phyloP scores from a whole-genome alignment of 2,797 vertebrate genomes.

The Clangula hyemalis region DNA sequence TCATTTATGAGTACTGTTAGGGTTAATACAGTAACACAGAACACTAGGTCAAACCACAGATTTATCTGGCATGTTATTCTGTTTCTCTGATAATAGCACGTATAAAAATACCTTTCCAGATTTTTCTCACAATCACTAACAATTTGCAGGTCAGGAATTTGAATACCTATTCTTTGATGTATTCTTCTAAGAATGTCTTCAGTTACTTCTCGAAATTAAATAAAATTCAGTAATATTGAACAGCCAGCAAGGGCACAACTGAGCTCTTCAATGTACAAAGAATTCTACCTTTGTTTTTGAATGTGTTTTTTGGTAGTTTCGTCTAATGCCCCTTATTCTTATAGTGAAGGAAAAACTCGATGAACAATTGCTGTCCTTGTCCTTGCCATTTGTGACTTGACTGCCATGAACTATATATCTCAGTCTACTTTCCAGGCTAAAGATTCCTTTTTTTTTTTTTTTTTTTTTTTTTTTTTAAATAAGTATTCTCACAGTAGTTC shows the following conservation, averaged over 20 bases:
- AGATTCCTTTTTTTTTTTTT: neutral
- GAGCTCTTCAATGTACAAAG: neutral
- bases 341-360: neutral
- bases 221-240: neutral
- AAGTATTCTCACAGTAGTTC: neutral
- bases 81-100: neutral
- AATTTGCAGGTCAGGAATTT: neutral
- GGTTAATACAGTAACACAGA: neutral
- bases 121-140: neutral
- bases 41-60: neutral
- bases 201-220: neutral
- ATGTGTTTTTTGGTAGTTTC: rapidly evolving
- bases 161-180: neutral
- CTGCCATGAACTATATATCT: neutral
- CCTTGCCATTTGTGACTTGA: rapidly evolving
- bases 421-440: neutral
- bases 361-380: neutral
- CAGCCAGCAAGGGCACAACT: neutral
- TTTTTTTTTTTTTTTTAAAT: no score
- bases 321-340: neutral
- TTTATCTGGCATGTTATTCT: neutral
- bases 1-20: neutral
- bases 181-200: neutral
- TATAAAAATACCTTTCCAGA: neutral
- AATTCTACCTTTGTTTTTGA: neutral